Evolutionary conservation across 1,140 invertebrate species (phyloP).

Genomic region (Melitaea cinxia): DNA sequence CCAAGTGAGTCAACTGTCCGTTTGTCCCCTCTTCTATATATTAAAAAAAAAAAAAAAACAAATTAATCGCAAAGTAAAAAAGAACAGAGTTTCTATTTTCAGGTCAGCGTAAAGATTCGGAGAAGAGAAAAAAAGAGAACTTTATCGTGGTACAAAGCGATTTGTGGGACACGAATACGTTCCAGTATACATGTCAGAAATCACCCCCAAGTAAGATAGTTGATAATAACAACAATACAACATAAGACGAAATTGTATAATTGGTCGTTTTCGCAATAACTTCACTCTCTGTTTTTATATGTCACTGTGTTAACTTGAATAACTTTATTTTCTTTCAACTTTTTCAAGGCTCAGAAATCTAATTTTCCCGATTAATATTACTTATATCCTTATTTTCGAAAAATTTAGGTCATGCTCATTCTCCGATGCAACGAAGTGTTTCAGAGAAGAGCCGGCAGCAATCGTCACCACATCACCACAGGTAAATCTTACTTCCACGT

Average conservation of each 20-base stretch:
- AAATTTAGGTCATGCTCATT: conserved; percentile 68
- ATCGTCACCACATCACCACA: conserved; percentile 69
- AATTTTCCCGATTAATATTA: not conserved
- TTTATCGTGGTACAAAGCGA: conserved; percentile 85
- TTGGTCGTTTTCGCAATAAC: no score
- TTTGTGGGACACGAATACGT: conserved; percentile 84
- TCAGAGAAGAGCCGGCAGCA: conserved; percentile 82
- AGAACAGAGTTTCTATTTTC: conserved; percentile 32
- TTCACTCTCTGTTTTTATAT: no score
- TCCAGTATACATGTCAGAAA: conserved; percentile 82
- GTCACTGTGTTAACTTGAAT: no score
- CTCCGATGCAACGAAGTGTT: conserved; percentile 82
- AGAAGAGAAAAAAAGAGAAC: conserved; percentile 82
- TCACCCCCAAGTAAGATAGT: conserved; percentile 74
- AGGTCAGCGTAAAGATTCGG: conserved; percentile 80
- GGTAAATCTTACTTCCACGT: no score
- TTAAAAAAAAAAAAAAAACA: no score
- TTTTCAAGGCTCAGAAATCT: no score
- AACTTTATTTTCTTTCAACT: no score
- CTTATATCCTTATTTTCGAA: conserved; percentile 9
- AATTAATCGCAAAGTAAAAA: no score
- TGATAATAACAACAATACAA: no score
- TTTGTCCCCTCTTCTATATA: no score
- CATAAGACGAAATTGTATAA: no score
- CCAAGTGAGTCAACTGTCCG: no score